Percentiles rank a stretch among this genome's conserved stretches.
phyloP scores from a whole-genome alignment of 2,888 invertebrate species.

The Aquatica leii region DNA sequence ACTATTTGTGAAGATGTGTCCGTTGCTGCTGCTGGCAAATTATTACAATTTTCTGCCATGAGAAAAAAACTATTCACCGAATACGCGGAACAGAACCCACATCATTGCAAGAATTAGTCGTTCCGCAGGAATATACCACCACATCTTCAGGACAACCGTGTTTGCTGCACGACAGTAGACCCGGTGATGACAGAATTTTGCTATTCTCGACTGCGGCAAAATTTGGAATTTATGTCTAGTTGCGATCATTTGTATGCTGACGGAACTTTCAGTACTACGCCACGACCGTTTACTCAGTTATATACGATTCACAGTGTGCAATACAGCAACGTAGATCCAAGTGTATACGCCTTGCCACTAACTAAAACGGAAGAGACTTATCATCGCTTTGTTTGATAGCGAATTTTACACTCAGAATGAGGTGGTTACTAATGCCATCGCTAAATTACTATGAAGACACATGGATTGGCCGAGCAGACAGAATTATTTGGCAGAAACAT shows the following conservation, averaged over 20 bases:
- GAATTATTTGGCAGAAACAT: no score
- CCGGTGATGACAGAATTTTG: conserved; percentile 2
- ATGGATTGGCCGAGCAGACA: conserved; percentile 2
- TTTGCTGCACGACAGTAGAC: conserved; percentile 5
- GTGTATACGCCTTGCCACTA: conserved; percentile 16
- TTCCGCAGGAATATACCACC: no score
- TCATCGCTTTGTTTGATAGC: conserved; percentile 4
- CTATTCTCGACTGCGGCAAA: not conserved
- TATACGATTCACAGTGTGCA: no score
- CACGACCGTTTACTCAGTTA: no score
- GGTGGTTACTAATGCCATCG: conserved; percentile 6
- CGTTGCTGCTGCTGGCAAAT: no score
- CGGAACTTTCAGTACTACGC: no score
- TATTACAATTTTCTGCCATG: not conserved
- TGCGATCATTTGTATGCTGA: conserved; percentile 6
- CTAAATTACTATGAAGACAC: no score
- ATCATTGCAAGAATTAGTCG: no score
- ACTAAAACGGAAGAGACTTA: not conserved
- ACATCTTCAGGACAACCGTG: no score
- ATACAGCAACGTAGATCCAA: no score
- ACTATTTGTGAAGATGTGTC: not conserved
- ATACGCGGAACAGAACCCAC: not conserved
- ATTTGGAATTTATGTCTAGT: not conserved
- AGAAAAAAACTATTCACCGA: conserved; percentile 1
- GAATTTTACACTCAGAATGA: conserved; percentile 8